A percentile compares a stretch with the other conserved stretches of the same genome.
Conservation (phyloP, 2,113 vertebrate species). For the Penelope pileata region DNA sequence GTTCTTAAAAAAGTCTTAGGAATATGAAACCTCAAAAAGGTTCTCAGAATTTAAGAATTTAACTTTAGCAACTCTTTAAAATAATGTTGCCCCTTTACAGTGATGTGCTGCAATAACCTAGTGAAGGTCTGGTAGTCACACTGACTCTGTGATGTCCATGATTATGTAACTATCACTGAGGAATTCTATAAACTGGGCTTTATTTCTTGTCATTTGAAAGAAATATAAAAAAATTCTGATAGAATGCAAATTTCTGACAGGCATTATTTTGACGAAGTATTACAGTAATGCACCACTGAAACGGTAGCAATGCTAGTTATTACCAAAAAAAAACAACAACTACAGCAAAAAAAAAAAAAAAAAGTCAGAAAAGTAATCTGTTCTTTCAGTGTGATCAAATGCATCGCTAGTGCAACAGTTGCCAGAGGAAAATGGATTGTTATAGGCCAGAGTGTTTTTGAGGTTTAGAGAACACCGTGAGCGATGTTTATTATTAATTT, state of each 20-base stretch:
- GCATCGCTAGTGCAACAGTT: constrained; percentile 39
- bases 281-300: constrained; percentile 40
- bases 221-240: constrained; percentile 9
- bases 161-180: not conserved
- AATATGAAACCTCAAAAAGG: not conserved
- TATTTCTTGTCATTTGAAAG: constrained; percentile 5
- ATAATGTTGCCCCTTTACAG: not conserved
- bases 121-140: not conserved
- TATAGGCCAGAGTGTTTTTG: not conserved
- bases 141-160: accelerated
- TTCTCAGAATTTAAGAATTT: not conserved
- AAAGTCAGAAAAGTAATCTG: not conserved
- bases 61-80: not conserved
- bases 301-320: not conserved
- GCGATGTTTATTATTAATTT: constrained; percentile 56
- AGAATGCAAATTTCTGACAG: constrained; percentile 16
- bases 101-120: not conserved
- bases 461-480: constrained; percentile 15
- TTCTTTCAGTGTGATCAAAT: constrained; percentile 30
- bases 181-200: not conserved
- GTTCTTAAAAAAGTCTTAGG: not conserved
- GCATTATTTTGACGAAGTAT: constrained; percentile 54
- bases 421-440: constrained; percentile 32
- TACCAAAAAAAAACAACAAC: not conserved
- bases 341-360: not conserved